Evolutionary conservation across 2,113 vertebrate genomes (phyloP), one percentile per base, ranked within the genome.

Genomic region (Paedocypris sp.): DNA sequence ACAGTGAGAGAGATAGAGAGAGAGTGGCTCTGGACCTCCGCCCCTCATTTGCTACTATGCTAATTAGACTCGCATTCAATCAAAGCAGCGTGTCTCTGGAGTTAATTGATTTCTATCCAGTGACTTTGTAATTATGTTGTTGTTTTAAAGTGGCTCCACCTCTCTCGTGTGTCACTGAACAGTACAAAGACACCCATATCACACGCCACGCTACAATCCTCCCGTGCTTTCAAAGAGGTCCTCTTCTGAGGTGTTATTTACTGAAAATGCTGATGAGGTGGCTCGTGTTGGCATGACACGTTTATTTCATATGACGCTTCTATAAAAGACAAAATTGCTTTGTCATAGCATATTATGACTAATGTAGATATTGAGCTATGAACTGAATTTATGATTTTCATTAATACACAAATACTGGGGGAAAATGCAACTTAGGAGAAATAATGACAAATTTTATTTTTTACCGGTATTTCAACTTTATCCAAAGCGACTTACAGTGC

Each of bases 91-190:
- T 22, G 25, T 20, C 48, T 41, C 36, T 26, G 47, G 19, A 38
- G 47, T 36, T 73, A 69, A 73, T 73, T 73, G 67, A 73, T 54
- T 70, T 69, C 68, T 58, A 59, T 64, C 53, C 41, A 15, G 10
- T 48, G 52, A 43, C 62, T 42, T 47, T 69, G 33, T 69, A 73
- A 73, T 69, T 69, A 69, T 53, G 60, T 63, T 69, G 63, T 66
- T 50, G 38, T 66, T 69, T 69, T 63, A 45, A 66, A 63, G 52
- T 46, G 18, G 23, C 12, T 38, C 38, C 29, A 59, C 56, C 66
- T 43, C 60, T 49, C 47, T 12, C n/a, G n/a, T 39, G 60, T 41
- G 41, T 59, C 43, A 60, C 2, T 6, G 28, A 42, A 18, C 26
- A 16, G 47, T 8, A 33, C 9, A 25, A 19, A 6, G 33, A 38